Conservation (phyloP, 2,113 vertebrate species). For the Serilophus lunatus region DNA sequence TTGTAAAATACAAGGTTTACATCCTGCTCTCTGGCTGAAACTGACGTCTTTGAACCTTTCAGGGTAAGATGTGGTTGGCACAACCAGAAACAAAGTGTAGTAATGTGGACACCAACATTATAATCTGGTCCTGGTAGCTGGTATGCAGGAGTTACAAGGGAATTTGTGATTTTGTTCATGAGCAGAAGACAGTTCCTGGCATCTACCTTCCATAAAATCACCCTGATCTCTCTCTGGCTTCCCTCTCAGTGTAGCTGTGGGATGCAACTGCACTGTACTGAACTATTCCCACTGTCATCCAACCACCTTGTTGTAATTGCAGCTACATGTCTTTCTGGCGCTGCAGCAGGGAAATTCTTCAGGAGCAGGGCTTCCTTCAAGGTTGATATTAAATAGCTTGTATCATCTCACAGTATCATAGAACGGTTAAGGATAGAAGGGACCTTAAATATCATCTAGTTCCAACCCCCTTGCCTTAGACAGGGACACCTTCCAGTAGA, state of each 20-base stretch:
- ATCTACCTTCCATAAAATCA: not conserved
- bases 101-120: not conserved
- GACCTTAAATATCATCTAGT: not conserved
- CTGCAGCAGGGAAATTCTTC: not conserved
- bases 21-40: not conserved
- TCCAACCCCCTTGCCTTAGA: not conserved
- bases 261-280: not conserved
- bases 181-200: not conserved
- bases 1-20: not conserved
- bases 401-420: not conserved
- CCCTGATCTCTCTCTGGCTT: not conserved
- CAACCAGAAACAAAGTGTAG: not conserved
- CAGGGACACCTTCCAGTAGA: not conserved
- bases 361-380: not conserved
- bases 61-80: not conserved
- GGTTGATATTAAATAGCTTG: not conserved
- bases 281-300: not conserved
- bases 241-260: not conserved
- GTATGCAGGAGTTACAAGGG: rapidly evolving
- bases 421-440: not conserved
- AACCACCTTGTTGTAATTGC: not conserved
- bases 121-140: not conserved
- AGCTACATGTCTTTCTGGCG: not conserved
- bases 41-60: not conserved
- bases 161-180: not conserved